Conservation (phyloP, 35 echinoderm and acorn worm genomes). For the Lytechinus variegatus region DNA sequence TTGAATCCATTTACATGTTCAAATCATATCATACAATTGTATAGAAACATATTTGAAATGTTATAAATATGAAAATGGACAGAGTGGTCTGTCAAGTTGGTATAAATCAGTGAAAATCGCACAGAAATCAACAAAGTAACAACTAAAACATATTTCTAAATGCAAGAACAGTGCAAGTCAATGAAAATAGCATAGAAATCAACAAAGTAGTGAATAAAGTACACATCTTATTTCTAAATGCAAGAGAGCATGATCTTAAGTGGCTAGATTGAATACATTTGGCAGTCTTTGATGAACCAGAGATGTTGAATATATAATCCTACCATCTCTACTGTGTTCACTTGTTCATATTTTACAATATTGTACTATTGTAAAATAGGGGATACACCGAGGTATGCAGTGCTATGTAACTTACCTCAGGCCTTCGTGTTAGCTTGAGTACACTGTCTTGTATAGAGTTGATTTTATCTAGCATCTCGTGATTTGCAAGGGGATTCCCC, state of each 20-base stretch:
- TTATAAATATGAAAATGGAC: no score
- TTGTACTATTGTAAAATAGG: background rate
- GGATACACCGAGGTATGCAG: background rate
- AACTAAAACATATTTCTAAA: background rate
- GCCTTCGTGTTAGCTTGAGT: slow-evolving; percentile 50
- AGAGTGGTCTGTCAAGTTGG: no score
- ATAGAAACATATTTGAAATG: no score
- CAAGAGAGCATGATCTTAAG: no score
- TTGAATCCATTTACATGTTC: no score
- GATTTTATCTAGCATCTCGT: slow-evolving; percentile 91
- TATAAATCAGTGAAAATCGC: background rate
- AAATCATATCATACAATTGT: no score
- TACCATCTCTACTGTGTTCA: background rate
- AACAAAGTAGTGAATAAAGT: no score
- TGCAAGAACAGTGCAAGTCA: background rate
- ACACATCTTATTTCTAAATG: background rate
- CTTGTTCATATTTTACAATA: no score
- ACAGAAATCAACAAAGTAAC: background rate
- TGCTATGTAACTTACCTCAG: slow-evolving; percentile 59
- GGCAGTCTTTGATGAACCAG: no score
- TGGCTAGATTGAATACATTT: no score
- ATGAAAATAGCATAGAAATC: no score
- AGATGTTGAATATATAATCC: background rate
- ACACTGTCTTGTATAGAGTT: slow-evolving; percentile 71
- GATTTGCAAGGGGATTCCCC: slow-evolving; percentile 54